phyloP scores from a whole-genome alignment of 2,888 invertebrate species.

The Oxystoma pomonae region DNA sequence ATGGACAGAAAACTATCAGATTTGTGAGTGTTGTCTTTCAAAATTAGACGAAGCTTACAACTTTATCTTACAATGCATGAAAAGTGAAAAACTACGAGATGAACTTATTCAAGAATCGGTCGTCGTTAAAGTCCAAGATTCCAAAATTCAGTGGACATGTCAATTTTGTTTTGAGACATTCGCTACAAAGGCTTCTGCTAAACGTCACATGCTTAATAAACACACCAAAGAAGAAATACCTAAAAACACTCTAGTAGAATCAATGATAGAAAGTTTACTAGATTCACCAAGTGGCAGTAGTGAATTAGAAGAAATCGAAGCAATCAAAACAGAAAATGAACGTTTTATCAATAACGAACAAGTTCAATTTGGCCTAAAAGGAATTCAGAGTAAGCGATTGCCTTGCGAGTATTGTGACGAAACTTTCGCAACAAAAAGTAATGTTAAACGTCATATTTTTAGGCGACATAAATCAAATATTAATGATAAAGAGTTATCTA shows the following conservation, averaged over 20 bases:
- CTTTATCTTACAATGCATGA: background rate
- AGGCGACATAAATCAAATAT: background rate
- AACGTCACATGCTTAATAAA: background rate
- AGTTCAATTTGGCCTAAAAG: background rate
- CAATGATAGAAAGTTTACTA: no score
- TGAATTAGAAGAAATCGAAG: background rate
- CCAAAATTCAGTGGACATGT: background rate
- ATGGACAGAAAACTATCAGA: background rate
- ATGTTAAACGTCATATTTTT: no score
- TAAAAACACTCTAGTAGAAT: background rate
- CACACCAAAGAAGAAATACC: no score
- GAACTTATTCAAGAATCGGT: background rate
- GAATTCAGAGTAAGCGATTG: no score
- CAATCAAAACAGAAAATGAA: background rate
- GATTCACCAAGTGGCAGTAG: no score
- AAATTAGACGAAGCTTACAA: background rate
- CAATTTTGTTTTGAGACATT: background rate
- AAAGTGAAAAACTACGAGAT: background rate
- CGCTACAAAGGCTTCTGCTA: background rate
- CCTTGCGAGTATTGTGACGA: no score
- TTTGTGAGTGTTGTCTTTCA: background rate
- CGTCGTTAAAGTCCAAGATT: background rate
- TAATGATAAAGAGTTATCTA: background rate
- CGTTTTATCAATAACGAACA: background rate
- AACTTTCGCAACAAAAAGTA: no score